Percentiles rank a stretch among this genome's conserved stretches.
Conservation (phyloP, 2,888 invertebrate species). For the Margaritifera margaritifera region DNA sequence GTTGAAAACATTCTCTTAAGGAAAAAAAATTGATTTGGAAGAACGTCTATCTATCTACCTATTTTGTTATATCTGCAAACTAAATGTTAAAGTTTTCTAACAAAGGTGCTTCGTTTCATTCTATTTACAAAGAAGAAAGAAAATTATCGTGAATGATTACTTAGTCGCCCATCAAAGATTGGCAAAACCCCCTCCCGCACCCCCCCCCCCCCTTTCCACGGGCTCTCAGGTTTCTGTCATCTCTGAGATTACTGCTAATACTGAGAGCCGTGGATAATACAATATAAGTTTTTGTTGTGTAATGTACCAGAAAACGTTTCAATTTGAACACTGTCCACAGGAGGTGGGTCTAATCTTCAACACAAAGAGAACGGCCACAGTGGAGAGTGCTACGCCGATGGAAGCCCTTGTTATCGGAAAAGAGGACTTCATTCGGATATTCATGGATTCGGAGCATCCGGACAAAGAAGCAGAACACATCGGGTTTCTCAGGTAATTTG, state of each 20-base stretch:
- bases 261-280: not conserved
- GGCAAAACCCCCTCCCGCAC: too few species aligned
- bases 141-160: too few species aligned
- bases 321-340: slow-evolving; percentile 22
- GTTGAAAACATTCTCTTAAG: too few species aligned
- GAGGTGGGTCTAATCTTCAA: slow-evolving; percentile 61
- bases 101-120: too few species aligned
- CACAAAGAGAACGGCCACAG: slow-evolving; percentile 54
- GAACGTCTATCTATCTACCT: too few species aligned
- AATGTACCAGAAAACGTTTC: not conserved
- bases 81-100: too few species aligned
- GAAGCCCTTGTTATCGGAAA: slow-evolving; percentile 57
- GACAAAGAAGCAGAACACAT: slow-evolving; percentile 61
- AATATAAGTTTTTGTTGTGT: not conserved
- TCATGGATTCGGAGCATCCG: slow-evolving; percentile 55
- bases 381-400: slow-evolving; percentile 57
- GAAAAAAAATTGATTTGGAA: too few species aligned
- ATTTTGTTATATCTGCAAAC: too few species aligned
- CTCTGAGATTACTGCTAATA: not conserved
- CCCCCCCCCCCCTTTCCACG: not conserved
- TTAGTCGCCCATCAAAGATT: too few species aligned
- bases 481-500: slow-evolving; percentile 51
- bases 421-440: slow-evolving; percentile 59
- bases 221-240: not conserved
- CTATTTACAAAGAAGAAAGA: too few species aligned